Evolutionary conservation across 2,113 vertebrate species (phyloP), one percentile per base, ranked within the genome.

Genomic region (Clupea harengus): DNA sequence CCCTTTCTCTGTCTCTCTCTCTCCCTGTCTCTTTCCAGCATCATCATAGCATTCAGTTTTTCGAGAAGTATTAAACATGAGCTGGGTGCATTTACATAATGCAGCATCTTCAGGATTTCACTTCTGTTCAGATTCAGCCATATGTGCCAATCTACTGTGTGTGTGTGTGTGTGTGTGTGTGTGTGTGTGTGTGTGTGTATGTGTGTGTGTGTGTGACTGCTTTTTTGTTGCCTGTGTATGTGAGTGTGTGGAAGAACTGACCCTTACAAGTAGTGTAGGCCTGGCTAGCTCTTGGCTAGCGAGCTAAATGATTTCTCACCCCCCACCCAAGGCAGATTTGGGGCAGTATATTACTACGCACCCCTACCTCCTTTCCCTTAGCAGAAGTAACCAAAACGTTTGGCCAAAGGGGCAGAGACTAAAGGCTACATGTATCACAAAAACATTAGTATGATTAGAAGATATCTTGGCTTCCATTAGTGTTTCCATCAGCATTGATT

Each of bases 1-100:
- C 54, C 20, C 54, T 60, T 17, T 60, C 54, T 60, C 17, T 60
- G 15, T 25, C 60, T 67, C n/a, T 92, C 22, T 67, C 60, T 67
- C 4, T 67, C 60, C 0, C 60, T 6, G 1, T 67, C 60, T 91
- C 92, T 89, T 88, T 93, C 89, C 91, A 89, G 88, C 90, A 93
- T 93, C 90, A 93, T 91, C 93, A 89, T 92, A 93, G 92, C 89
- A 90, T 92, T 92, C 92, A 90, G 92, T 94, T 93, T 85, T 91
- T 88, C 82, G 87, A 85, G 89, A 82, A 45, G 89, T 81, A 90
- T 91, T 90, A 90, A 88, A 91, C 85, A 91, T 91, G 85, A 92
- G 90, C 87, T 91, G 88, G 88, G 87, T 45, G 83, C 88, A 93
- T 94, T 92, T 92, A 91, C 94, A 93, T 94, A 93, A 94, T 92